Percentiles rank a stretch among this genome's conserved stretches.
Conservation (phyloP, 2,888 invertebrate genomes). For the Sarcophaga subvicina region DNA sequence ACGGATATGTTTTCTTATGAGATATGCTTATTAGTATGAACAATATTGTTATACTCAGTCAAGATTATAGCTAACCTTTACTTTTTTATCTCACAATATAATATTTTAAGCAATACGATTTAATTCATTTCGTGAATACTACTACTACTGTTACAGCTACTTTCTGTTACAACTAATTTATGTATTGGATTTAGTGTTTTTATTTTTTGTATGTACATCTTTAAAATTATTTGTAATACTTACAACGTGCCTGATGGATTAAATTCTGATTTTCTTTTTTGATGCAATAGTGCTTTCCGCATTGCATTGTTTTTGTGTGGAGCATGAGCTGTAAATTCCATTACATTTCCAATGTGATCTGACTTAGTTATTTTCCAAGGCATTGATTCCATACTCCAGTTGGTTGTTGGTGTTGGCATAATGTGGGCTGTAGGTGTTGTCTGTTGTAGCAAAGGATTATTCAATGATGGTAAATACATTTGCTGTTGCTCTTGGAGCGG, state of each 20-base stretch:
- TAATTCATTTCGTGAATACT: no score
- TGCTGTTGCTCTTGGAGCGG: slow-evolving; percentile 44
- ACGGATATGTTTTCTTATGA: no score
- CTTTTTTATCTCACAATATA: no score
- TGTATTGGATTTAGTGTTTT: not conserved
- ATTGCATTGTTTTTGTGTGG: slow-evolving; percentile 60
- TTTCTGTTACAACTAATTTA: no score
- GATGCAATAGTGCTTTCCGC: slow-evolving; percentile 73
- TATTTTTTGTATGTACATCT: not conserved
- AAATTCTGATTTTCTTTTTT: slow-evolving; percentile 77
- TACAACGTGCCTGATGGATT: slow-evolving; percentile 82
- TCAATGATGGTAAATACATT: slow-evolving; percentile 33
- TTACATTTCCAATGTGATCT: slow-evolving; percentile 80
- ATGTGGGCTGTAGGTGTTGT: slow-evolving; percentile 48
- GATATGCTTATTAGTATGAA: no score
- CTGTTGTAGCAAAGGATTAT: slow-evolving; percentile 21
- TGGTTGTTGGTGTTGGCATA: slow-evolving; percentile 73
- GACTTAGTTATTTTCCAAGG: slow-evolving; percentile 83
- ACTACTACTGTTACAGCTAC: no score
- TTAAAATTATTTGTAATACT: slow-evolving; percentile 75
- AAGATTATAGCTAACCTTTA: no score
- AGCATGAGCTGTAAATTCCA: slow-evolving; percentile 74
- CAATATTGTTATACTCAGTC: no score
- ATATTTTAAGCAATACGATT: no score
- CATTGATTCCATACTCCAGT: slow-evolving; percentile 83